These are phyloP conservation scores for Netelia melanura DNA, from an alignment of 2,888 invertebrate species.

Conservation along the genomic window DNA sequence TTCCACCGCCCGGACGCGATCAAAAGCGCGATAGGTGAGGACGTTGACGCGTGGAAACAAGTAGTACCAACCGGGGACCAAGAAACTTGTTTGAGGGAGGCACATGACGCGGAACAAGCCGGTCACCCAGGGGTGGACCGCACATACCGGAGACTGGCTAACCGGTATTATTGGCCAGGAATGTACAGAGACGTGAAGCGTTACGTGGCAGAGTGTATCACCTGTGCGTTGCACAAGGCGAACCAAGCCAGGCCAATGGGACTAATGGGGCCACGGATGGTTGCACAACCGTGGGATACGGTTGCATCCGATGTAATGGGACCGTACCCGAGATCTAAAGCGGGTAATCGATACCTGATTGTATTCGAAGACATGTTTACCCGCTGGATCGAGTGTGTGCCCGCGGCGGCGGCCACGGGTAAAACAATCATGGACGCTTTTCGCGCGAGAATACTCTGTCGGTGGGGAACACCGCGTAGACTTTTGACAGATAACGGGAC, in stretches of 20 bases:
- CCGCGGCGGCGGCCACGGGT: neutral
- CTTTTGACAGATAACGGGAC: too few species aligned
- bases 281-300: too few species aligned
- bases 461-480: too few species aligned
- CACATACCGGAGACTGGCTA: slow-evolving; percentile 51
- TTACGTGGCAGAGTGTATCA: slow-evolving; percentile 66
- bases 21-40: slow-evolving; percentile 9
- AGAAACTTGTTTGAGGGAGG: too few species aligned
- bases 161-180: slow-evolving; percentile 64
- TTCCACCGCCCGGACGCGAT: slow-evolving; percentile 18
- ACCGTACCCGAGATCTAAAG: too few species aligned
- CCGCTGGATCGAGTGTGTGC: too few species aligned
- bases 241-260: slow-evolving; percentile 57
- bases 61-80: slow-evolving; percentile 58
- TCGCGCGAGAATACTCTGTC: neutral
- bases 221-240: slow-evolving; percentile 45
- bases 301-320: too few species aligned
- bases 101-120: too few species aligned
- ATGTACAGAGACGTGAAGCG: too few species aligned
- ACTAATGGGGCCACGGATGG: slow-evolving; percentile 54
- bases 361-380: too few species aligned
- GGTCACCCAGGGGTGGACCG: slow-evolving; percentile 72
- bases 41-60: slow-evolving; percentile 65
- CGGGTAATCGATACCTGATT: too few species aligned
- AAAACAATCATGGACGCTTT: slow-evolving; percentile 25